Percentiles rank a stretch among this genome's conserved stretches.
Evolutionary conservation across 2,113 vertebrate species (phyloP).

Genomic region (Sinocyclocheilus anophthalmus): DNA sequence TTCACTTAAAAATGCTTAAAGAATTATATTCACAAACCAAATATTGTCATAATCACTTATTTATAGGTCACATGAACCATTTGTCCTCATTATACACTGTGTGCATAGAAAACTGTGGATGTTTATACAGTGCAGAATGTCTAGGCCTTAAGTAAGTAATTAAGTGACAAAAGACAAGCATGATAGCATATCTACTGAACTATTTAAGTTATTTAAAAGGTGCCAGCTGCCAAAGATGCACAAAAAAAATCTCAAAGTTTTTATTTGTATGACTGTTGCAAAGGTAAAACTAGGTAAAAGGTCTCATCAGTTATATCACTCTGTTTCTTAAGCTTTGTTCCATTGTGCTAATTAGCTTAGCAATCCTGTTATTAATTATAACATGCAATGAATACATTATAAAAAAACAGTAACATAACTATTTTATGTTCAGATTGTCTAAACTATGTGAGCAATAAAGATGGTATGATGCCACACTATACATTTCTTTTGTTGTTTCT

Average conservation of each 20-base stretch:
- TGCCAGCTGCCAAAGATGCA: neutral
- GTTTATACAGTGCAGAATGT: neutral
- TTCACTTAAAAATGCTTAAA: neutral
- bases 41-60: neutral
- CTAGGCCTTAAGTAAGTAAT: neutral
- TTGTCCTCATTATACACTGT: neutral
- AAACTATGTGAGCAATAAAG: neutral
- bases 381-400: neutral
- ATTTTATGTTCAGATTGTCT: neutral
- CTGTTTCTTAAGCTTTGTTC: neutral
- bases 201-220: neutral
- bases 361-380: neutral
- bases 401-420: neutral
- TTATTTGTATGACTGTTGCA: neutral
- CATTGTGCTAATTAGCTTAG: neutral
- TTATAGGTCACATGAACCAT: neutral
- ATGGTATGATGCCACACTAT: neutral
- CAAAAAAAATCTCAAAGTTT: neutral
- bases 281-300: neutral
- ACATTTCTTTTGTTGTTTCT: neutral
- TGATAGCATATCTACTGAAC: neutral
- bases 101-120: neutral
- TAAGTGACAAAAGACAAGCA: neutral
- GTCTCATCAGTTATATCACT: neutral
- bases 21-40: neutral